Evolutionary conservation across 2,888 invertebrate species (phyloP).

Genomic region (Oxyteleia sp.): DNA sequence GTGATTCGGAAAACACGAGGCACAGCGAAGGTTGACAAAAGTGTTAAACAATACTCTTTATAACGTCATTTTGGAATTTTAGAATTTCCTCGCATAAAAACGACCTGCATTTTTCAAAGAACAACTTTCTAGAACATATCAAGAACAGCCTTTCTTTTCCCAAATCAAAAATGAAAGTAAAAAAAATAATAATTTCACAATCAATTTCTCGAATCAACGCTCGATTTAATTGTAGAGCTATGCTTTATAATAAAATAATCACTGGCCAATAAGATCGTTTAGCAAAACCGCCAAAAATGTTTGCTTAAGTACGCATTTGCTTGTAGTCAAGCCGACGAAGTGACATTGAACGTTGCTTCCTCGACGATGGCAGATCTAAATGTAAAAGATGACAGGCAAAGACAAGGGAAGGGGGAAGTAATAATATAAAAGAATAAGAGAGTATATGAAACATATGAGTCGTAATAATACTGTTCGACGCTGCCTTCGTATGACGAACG

Average conservation of each 20-base stretch:
- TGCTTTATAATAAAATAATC: slow-evolving; percentile 14
- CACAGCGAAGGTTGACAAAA: slow-evolving; percentile 64
- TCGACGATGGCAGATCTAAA: slow-evolving; percentile 51
- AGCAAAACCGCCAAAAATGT: slow-evolving; percentile 11
- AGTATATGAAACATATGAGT: slow-evolving; percentile 72
- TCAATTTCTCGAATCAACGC: background rate
- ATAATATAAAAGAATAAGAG: slow-evolving; percentile 42
- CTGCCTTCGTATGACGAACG: slow-evolving; percentile 68
- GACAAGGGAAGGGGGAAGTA: slow-evolving; percentile 10
- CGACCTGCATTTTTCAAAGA: background rate
- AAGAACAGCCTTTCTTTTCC: background rate
- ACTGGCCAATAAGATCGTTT: slow-evolving; percentile 28
- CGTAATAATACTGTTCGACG: slow-evolving; percentile 84
- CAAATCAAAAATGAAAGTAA: background rate
- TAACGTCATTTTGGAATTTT: background rate
- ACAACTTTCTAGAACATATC: background rate
- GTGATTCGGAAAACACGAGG: slow-evolving; percentile 71
- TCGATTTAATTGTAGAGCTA: slow-evolving; percentile 10
- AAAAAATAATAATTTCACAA: slow-evolving; percentile 5
- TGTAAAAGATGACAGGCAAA: slow-evolving; percentile 41
- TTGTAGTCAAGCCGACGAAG: slow-evolving; percentile 28
- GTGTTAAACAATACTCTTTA: slow-evolving; percentile 29
- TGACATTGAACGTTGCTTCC: slow-evolving; percentile 49
- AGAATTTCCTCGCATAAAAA: background rate
- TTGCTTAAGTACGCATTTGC: slow-evolving; percentile 38